A percentile compares a stretch with the other conserved stretches of the same genome.
These are phyloP conservation scores for Corythornis madagascariensis DNA, from an alignment of 2,113 vertebrate genomes.

Conservation along the genomic window DNA sequence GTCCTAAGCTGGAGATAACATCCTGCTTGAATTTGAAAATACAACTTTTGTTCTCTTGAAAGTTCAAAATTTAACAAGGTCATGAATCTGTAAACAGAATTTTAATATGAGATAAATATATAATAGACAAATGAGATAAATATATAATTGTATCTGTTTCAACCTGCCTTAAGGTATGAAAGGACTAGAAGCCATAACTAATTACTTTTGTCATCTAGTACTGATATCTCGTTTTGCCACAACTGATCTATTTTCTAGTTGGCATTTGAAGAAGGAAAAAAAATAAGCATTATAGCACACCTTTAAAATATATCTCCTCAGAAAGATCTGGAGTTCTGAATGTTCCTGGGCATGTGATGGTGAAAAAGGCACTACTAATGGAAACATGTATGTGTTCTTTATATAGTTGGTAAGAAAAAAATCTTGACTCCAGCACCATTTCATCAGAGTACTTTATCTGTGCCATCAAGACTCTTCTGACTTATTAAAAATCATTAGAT, in stretches of 20 bases:
- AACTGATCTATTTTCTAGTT: not conserved
- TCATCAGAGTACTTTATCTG: not conserved
- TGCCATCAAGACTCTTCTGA: not conserved
- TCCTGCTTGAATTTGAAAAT: not conserved
- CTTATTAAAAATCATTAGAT: not conserved
- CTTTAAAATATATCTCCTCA: not conserved
- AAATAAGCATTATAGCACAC: not conserved
- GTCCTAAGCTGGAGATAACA: not conserved
- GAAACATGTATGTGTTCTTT: not conserved
- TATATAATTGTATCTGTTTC: not conserved
- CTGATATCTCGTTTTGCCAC: not conserved
- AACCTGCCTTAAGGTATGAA: not conserved
- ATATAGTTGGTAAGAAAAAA: not conserved
- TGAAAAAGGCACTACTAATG: not conserved
- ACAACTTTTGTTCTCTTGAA: not conserved
- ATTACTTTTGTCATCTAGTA: not conserved
- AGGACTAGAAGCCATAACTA: not conserved
- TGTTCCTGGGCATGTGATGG: not conserved
- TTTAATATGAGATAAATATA: not conserved
- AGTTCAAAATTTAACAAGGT: not conserved
- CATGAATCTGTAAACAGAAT: not conserved
- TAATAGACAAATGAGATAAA: conserved; percentile 21
- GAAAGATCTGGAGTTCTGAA: not conserved
- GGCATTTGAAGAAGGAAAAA: not conserved
- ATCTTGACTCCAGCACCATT: not conserved